These are phyloP conservation scores for Virgularia gustaviana DNA, from an alignment of 92 coral and sea anemone genomes.

Conservation along the genomic window DNA sequence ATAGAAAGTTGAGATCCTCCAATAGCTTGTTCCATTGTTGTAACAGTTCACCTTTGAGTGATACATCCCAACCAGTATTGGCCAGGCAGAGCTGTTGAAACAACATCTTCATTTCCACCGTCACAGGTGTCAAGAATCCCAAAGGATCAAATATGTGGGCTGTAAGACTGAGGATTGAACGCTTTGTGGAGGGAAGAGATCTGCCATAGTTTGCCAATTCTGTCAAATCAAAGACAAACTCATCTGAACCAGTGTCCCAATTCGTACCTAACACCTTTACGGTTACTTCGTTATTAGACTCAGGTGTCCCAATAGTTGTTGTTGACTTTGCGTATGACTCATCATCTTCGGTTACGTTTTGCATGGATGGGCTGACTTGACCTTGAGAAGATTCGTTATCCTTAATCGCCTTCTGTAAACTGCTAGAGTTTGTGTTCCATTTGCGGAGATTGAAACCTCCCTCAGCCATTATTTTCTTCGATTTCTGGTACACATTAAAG, in stretches of 20 bases:
- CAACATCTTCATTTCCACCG: background rate
- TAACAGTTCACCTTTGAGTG: background rate
- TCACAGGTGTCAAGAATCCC: slow-evolving; percentile 19
- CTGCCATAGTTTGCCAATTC: slow-evolving; percentile 2
- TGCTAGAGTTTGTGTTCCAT: slow-evolving; percentile 1
- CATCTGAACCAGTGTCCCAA: slow-evolving; percentile 10
- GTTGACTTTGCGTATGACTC: slow-evolving; percentile 42
- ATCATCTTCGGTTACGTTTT: slow-evolving; percentile 28
- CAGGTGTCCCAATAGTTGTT: slow-evolving; percentile 1
- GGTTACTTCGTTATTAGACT: slow-evolving; percentile 6
- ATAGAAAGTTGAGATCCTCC: background rate
- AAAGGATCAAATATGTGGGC: slow-evolving; percentile 17
- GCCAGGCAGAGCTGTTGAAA: slow-evolving; percentile 16
- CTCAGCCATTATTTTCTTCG: slow-evolving; percentile 11
- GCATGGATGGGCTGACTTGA: background rate
- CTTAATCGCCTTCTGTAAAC: slow-evolving; percentile 2
- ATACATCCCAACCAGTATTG: slow-evolving; percentile 7
- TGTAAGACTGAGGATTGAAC: slow-evolving; percentile 5
- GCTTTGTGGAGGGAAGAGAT: slow-evolving; percentile 2
- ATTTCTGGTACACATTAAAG: slow-evolving; percentile 28
- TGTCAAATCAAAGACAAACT: background rate
- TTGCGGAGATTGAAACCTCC: slow-evolving; percentile 31
- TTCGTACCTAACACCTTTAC: slow-evolving; percentile 11
- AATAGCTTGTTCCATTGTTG: background rate
- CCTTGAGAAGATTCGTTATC: background rate